Evolutionary conservation across 2,888 invertebrate species (phyloP).

Genomic region (Lithophane semibrunnea): DNA sequence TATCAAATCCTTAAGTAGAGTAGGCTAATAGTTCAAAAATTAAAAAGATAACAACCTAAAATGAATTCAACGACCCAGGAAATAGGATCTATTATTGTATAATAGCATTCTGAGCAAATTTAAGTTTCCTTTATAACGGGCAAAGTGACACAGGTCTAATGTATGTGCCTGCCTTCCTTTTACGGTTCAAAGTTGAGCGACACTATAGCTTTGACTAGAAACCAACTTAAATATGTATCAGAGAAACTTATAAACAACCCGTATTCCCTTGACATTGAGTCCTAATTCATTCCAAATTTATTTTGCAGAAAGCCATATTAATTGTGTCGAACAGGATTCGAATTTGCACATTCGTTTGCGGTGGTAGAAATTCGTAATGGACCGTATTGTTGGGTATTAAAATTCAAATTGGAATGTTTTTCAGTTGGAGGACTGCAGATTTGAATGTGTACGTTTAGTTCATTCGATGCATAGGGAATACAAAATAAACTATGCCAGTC

Average conservation of each 20-base stretch:
- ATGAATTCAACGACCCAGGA: background rate
- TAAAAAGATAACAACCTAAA: conserved; percentile 8
- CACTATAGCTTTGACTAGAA: conserved; percentile 70
- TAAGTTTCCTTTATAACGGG: conserved; percentile 69
- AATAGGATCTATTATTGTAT: conserved; percentile 39
- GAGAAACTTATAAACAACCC: conserved; percentile 38
- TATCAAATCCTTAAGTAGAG: background rate
- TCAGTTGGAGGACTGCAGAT: conserved; percentile 43
- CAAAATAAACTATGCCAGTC: conserved; percentile 70
- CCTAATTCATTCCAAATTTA: conserved; percentile 55
- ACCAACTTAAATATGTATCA: conserved; percentile 54
- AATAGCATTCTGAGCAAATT: conserved; percentile 25
- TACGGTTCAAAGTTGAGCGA: conserved; percentile 80
- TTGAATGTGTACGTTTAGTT: conserved; percentile 64
- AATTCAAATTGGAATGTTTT: conserved; percentile 48
- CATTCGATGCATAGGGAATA: conserved; percentile 78
- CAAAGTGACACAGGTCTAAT: conserved; percentile 68
- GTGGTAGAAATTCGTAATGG: background rate
- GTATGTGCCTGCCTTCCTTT: conserved; percentile 70
- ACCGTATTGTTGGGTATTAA: conserved; percentile 39
- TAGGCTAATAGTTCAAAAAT: conserved; percentile 45
- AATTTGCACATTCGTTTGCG: conserved; percentile 41
- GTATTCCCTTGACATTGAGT: conserved; percentile 56
- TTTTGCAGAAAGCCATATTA: conserved; percentile 43
- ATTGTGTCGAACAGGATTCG: conserved; percentile 62